phyloP scores from a whole-genome alignment of 2,113 vertebrate genomes.

The Cyprinus carpio region DNA sequence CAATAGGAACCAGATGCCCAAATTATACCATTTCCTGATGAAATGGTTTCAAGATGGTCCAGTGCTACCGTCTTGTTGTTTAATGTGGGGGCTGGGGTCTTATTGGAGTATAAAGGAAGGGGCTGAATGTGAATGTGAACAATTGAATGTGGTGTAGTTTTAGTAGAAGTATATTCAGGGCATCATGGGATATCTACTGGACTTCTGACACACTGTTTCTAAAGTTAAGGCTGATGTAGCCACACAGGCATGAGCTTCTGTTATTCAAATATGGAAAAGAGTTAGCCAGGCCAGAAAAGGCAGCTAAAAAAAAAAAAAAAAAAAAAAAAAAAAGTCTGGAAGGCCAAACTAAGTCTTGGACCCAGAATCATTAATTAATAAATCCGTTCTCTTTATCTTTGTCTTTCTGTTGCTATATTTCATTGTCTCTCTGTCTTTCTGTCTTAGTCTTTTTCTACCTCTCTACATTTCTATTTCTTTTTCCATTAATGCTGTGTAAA shows the following conservation, averaged over 20 bases:
- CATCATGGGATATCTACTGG: background rate
- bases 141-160: background rate
- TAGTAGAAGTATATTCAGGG: background rate
- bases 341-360: background rate
- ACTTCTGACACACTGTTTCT: background rate
- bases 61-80: constrained; percentile 17
- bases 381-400: constrained; percentile 15
- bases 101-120: background rate
- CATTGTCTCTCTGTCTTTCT: background rate
- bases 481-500: constrained; percentile 25
- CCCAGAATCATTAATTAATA: constrained; percentile 5
- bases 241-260: background rate
- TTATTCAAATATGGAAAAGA: constrained; percentile 9
- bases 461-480: constrained; percentile 19
- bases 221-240: background rate
- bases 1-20: constrained; percentile 48
- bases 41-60: constrained; percentile 43
- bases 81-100: background rate
- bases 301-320: background rate
- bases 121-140: background rate
- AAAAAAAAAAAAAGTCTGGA: background rate
- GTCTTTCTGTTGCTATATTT: constrained; percentile 3
- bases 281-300: background rate
- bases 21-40: constrained; percentile 34
- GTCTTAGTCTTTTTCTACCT: background rate